Base-by-base conservation (phyloP, 2,888 invertebrate species). In the Brachyptera risi region DNA sequence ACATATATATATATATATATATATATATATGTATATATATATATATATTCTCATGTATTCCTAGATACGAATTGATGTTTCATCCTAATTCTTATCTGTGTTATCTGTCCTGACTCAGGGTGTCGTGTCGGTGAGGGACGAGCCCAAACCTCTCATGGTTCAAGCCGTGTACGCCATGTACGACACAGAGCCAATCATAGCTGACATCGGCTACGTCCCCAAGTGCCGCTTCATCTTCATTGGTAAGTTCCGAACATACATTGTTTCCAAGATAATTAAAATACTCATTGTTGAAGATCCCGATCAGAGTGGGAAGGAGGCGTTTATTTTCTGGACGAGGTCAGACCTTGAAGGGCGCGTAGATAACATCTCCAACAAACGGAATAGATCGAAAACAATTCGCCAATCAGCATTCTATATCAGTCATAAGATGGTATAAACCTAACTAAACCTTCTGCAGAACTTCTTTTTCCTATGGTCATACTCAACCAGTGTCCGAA, bases 81-180 rank as follows among this genome's bases (percentile, higher is more conserved):
- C 3, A 4, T 17, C 2, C 24, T 47, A n/a, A 38, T 38, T 17
- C 38, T 17, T 3, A 13, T 9, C 19, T 47, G 24, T 47, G n/a
- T n/a, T n/a, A n/a, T n/a, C n/a, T n/a, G n/a, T n/a, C n/a, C n/a
- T n/a, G n/a, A n/a, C n/a, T 13, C 65, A 69, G 69, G 69, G 68
- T 15, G 60, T 69, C n/a, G 67, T 67, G 49, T 44, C 60, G 11
- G 49, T 63, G 38, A 44, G 35, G 11, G 61, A 65, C 7, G 42
- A 63, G 35, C 56, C 50, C 3, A 31, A 40, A 13, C 63, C 67
- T 3, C 42, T 66, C 35, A 60, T 70, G 61, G 64, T 70, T 13
- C 70, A 70, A 56, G 70, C 70, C 11, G 70, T 70, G 57, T 70
- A 70, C 64, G 69, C 69, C 56, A 68, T 65, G 19, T 70, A 67